These are phyloP conservation scores for Urechis unicinctus DNA, from an alignment of 2,888 invertebrate species.

Conservation along the genomic window DNA sequence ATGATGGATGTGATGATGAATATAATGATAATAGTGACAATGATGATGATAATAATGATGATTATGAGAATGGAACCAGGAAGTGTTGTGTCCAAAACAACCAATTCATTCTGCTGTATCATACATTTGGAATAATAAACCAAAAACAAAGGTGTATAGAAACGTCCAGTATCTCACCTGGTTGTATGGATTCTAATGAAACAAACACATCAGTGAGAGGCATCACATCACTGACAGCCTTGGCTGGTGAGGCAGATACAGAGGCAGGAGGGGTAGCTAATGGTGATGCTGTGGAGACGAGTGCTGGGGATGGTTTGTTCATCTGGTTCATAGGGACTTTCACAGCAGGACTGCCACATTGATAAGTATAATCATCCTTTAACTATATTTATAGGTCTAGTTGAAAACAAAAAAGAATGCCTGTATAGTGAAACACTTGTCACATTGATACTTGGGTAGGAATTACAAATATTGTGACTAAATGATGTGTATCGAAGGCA, in stretches of 20 bases:
- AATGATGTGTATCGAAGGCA: too few relatives aligned
- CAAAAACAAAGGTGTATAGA: not conserved
- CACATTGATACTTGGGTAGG: too few relatives aligned
- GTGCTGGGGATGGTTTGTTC: conserved; percentile 14
- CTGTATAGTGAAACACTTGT: too few relatives aligned
- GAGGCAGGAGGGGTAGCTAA: conserved; percentile 34
- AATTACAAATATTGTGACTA: too few relatives aligned
- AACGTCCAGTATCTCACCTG: conserved; percentile 53
- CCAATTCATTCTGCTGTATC: too few relatives aligned
- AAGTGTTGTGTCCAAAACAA: too few relatives aligned
- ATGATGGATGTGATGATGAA: too few relatives aligned
- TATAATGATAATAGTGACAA: too few relatives aligned
- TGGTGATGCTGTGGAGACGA: conserved; percentile 2
- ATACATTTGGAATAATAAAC: not conserved
- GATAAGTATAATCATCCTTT: too few relatives aligned
- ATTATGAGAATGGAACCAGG: not conserved
- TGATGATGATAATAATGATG: not conserved
- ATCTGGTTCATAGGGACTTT: conserved; percentile 36
- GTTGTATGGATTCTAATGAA: conserved; percentile 69
- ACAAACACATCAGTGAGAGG: conserved; percentile 57
- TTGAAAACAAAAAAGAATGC: too few relatives aligned
- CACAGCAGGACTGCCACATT: conserved; percentile 21
- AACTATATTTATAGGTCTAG: too few relatives aligned
- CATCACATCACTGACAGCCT: conserved; percentile 6
- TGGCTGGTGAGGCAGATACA: conserved; percentile 5